These are phyloP conservation scores for Portevinia maculata DNA, from an alignment of 2,888 invertebrate genomes.

Conservation along the genomic window DNA sequence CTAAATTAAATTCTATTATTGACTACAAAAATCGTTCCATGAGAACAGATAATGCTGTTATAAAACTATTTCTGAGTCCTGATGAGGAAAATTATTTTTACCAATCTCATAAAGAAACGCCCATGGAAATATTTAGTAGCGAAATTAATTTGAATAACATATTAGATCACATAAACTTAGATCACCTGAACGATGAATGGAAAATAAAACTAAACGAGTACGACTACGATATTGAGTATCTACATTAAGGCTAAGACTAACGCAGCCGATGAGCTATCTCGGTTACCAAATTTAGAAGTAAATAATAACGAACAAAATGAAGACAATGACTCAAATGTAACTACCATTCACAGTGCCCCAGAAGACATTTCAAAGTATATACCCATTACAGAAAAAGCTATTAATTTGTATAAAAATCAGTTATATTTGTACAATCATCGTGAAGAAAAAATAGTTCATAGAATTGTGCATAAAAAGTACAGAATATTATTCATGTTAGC, in stretches of 20 bases:
- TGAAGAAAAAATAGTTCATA: slow-evolving; percentile 12
- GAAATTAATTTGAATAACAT: not conserved
- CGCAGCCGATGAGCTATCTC: slow-evolving; percentile 67
- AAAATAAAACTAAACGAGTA: no score
- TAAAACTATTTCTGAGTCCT: not conserved
- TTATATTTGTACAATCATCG: slow-evolving; percentile 17
- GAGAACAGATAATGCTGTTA: not conserved
- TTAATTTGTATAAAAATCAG: slow-evolving; percentile 29
- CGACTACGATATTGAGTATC: not conserved
- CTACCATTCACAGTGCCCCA: slow-evolving; percentile 1
- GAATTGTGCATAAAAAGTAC: slow-evolving; percentile 24
- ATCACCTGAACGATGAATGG: no score
- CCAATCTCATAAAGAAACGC: no score
- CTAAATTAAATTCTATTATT: no score
- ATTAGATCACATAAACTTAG: no score
- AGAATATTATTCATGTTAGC: slow-evolving; percentile 17
- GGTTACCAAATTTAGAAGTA: slow-evolving; percentile 72
- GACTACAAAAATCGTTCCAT: no score
- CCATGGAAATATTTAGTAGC: no score
- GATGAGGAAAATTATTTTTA: no score
- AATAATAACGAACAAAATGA: not conserved
- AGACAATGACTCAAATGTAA: not conserved
- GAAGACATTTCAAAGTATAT: slow-evolving; percentile 1
- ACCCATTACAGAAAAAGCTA: slow-evolving; percentile 16
- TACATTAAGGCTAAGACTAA: slow-evolving; percentile 69